A percentile compares a stretch with the other conserved stretches of the same genome.
Evolutionary conservation across 2,888 invertebrate species (phyloP).

Genomic region (Cephus pulcher): DNA sequence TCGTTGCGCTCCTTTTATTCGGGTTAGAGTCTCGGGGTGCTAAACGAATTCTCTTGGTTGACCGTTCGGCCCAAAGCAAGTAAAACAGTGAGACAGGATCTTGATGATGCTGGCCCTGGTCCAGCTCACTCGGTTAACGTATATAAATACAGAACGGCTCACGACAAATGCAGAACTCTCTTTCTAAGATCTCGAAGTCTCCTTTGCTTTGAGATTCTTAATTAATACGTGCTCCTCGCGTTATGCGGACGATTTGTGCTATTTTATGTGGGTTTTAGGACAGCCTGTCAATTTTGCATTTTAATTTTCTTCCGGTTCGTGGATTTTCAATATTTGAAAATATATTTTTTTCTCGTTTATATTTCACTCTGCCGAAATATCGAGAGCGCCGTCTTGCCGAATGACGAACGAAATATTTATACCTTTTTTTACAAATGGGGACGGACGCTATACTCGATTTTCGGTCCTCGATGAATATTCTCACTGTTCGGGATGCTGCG

Average conservation of each 20-base stretch:
- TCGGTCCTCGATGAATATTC: neutral
- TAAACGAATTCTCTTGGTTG: slow-evolving; percentile 22
- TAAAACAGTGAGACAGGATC: slow-evolving; percentile 15
- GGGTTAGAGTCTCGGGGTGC: slow-evolving; percentile 1
- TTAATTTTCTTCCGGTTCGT: neutral
- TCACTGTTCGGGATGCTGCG: neutral
- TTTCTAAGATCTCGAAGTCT: slow-evolving; percentile 10
- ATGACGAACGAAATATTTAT: neutral
- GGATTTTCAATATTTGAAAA: neutral
- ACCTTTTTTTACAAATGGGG: neutral
- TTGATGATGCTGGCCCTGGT: slow-evolving; percentile 39
- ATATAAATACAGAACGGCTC: slow-evolving; percentile 47
- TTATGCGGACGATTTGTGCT: neutral
- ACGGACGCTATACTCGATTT: neutral
- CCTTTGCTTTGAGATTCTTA: neutral
- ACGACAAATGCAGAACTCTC: slow-evolving; percentile 36
- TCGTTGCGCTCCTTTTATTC: neutral
- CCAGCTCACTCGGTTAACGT: slow-evolving; percentile 41
- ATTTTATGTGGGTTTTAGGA: neutral
- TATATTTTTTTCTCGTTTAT: neutral
- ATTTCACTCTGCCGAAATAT: neutral
- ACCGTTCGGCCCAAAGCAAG: slow-evolving; percentile 24
- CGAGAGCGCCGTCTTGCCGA: neutral
- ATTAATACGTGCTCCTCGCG: neutral
- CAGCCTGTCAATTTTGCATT: neutral